Conservation (phyloP, 2,888 invertebrate genomes). For the Caenorhabditis drosophilae region DNA sequence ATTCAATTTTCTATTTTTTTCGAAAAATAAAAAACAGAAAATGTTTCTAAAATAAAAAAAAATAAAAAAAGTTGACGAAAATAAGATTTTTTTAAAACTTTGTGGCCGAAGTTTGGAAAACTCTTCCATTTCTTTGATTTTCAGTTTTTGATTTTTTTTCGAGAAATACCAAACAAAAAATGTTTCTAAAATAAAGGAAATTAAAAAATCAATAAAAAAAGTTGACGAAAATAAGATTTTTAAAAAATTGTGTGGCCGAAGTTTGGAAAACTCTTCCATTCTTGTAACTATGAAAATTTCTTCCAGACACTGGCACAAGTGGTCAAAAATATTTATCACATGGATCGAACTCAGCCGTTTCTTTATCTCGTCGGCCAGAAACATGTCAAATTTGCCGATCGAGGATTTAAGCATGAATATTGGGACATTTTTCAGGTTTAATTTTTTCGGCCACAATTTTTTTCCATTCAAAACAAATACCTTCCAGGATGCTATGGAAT, state of each 20-base stretch:
- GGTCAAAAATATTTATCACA: slow-evolving; percentile 66
- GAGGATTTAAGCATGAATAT: slow-evolving; percentile 65
- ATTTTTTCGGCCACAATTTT: neutral
- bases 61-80: too few relatives aligned
- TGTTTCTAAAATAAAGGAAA: too few relatives aligned
- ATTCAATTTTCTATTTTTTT: neutral
- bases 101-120: too few relatives aligned
- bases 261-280: too few relatives aligned
- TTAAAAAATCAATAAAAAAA: too few relatives aligned
- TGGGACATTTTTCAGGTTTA: slow-evolving; percentile 65
- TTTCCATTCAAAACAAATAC: neutral
- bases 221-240: too few relatives aligned
- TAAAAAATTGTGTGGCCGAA: too few relatives aligned
- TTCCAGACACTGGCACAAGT: slow-evolving; percentile 61
- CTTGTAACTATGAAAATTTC: slow-evolving; percentile 1
- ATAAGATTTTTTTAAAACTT: too few relatives aligned
- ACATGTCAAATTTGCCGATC: slow-evolving; percentile 58
- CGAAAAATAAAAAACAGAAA: neutral
- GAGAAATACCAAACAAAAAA: too few relatives aligned
- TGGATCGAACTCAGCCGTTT: slow-evolving; percentile 53
- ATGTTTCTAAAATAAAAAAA: slow-evolving; percentile 1
- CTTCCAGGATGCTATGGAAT: slow-evolving; percentile 64
- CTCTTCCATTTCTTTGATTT: too few relatives aligned
- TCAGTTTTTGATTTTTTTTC: too few relatives aligned
- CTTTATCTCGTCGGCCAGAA: slow-evolving; percentile 61